Evolutionary conservation across 2,888 invertebrate species (phyloP).

Genomic region (Hecatera dysodea): DNA sequence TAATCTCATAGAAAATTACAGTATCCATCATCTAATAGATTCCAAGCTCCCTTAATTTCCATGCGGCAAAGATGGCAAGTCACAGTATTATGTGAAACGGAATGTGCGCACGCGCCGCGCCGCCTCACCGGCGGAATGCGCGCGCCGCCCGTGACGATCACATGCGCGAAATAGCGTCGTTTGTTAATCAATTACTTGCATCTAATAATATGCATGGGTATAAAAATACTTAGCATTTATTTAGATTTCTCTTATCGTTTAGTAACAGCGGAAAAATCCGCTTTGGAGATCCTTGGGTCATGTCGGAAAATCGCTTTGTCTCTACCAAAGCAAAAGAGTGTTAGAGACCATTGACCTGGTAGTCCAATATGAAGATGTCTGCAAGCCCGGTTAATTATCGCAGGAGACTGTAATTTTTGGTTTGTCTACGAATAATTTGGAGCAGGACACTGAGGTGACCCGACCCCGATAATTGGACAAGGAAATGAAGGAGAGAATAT

Average conservation of each 20-base stretch:
- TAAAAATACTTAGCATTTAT: constrained; percentile 15
- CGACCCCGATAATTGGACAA: not conserved
- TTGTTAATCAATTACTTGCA: constrained; percentile 59
- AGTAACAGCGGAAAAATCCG: not conserved
- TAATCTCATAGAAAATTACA: not conserved
- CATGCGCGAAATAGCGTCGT: constrained; percentile 65
- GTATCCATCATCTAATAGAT: constrained; percentile 55
- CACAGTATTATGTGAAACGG: constrained; percentile 87
- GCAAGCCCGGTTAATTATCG: not conserved
- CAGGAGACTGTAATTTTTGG: not conserved
- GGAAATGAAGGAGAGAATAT: not conserved
- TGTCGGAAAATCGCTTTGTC: not conserved
- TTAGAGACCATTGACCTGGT: not conserved
- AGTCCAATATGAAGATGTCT: not conserved
- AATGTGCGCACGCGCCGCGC: constrained; percentile 83
- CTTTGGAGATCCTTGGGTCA: not conserved
- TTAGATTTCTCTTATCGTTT: not conserved
- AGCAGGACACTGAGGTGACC: not conserved
- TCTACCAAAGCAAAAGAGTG: not conserved
- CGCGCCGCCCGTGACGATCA: constrained; percentile 66
- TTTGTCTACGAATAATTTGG: not conserved
- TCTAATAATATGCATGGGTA: constrained; percentile 53
- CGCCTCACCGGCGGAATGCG: constrained; percentile 84
- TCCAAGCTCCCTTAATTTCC: constrained; percentile 68
- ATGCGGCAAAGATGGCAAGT: constrained; percentile 71